These are phyloP conservation scores for Nycticorax nycticorax DNA, from an alignment of 2,113 vertebrate species.

Conservation along the genomic window DNA sequence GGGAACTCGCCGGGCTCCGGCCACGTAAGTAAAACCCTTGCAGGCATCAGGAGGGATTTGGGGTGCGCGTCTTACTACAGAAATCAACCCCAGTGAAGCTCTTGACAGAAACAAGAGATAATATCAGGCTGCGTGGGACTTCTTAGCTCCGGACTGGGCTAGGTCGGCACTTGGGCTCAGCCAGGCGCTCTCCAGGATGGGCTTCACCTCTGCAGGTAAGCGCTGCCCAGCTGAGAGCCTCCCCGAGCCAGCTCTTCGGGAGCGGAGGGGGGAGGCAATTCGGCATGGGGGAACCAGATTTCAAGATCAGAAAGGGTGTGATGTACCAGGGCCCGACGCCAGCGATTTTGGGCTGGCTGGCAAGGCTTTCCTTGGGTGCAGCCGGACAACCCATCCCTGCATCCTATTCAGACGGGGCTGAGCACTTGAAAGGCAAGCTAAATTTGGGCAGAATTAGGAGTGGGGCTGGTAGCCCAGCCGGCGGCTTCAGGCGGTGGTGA, in stretches of 20 bases:
- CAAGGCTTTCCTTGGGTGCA: background rate
- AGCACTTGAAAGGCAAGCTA: background rate
- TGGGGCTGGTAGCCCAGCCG: background rate
- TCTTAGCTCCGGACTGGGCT: no score
- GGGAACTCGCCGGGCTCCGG: background rate
- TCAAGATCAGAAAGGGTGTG: background rate
- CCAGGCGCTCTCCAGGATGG: background rate
- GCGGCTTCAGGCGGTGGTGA: fast-evolving
- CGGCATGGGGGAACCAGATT: background rate
- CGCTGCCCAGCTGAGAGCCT: fast-evolving
- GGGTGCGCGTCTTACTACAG: background rate
- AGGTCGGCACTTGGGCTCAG: background rate
- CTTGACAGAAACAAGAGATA: background rate
- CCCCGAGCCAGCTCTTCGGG: background rate
- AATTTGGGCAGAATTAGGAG: background rate
- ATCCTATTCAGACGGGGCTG: fast-evolving
- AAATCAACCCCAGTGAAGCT: background rate
- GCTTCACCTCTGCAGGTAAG: background rate
- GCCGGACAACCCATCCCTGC: background rate
- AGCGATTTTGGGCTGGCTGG: background rate
- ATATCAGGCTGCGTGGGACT: fast-evolving
- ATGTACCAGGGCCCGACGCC: fast-evolving
- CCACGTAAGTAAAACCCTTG: background rate
- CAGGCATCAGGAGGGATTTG: background rate
- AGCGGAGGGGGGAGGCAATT: background rate